Conservation (phyloP, 2,888 invertebrate genomes). For the Dicyrtoma fusca region DNA sequence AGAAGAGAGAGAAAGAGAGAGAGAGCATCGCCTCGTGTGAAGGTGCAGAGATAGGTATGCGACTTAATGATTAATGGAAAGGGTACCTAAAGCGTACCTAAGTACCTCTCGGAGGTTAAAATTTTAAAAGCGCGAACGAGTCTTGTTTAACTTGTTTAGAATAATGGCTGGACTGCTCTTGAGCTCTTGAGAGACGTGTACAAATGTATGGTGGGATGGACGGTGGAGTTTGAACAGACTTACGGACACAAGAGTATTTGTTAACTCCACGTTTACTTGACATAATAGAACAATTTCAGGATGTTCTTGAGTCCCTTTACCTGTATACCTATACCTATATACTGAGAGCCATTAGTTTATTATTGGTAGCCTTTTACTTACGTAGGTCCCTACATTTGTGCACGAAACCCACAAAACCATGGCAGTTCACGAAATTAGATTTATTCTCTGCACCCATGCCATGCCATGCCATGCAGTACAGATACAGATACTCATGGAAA, state of each 20-base stretch:
- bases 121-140: slow-evolving; percentile 35
- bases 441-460: slow-evolving; percentile 4
- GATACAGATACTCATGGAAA: too few species aligned
- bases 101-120: slow-evolving; percentile 2
- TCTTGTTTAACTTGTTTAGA: slow-evolving; percentile 24
- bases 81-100: neutral
- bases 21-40: neutral
- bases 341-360: neutral
- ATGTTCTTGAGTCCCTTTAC: slow-evolving; percentile 3
- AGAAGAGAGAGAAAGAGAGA: too few species aligned
- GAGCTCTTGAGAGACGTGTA: slow-evolving; percentile 4
- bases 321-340: neutral
- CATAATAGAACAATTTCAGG: slow-evolving; percentile 16
- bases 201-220: neutral
- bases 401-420: neutral
- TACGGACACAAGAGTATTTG: slow-evolving; percentile 14
- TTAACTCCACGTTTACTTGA: slow-evolving; percentile 12
- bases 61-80: slow-evolving; percentile 19
- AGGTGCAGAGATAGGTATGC: neutral
- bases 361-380: neutral
- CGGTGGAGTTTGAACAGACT: too few species aligned
- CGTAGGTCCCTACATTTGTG: too few species aligned
- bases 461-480: too few species aligned
- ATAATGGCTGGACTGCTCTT: slow-evolving; percentile 8
- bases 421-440: slow-evolving; percentile 15